Conservation (phyloP, 2,797 vertebrate species). For the Sebastes matsubarae region DNA sequence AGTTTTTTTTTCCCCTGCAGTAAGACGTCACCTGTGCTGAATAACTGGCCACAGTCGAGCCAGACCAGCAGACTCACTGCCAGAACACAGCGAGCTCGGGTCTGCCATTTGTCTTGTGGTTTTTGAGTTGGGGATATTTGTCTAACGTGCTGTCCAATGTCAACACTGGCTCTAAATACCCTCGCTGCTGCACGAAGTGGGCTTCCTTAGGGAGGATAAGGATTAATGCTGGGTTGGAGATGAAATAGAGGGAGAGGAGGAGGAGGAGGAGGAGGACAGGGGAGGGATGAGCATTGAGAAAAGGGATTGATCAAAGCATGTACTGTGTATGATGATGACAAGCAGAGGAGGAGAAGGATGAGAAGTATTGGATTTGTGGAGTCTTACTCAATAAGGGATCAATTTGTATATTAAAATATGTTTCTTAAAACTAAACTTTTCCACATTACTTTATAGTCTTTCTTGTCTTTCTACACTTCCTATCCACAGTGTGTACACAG, state of each 20-base stretch:
- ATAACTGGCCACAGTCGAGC: slow-evolving; percentile 60
- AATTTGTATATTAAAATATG: not conserved
- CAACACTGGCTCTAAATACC: slow-evolving; percentile 81
- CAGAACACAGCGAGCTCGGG: slow-evolving; percentile 68
- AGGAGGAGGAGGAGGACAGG: slow-evolving; percentile 36
- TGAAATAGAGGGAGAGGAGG: slow-evolving; percentile 47
- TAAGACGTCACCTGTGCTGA: slow-evolving; percentile 76
- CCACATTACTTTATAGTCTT: not conserved
- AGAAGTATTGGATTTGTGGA: slow-evolving; percentile 30
- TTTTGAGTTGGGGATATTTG: slow-evolving; percentile 77
- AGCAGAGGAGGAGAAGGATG: slow-evolving; percentile 1
- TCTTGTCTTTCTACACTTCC: not conserved
- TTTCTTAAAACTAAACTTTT: slow-evolving; percentile 6
- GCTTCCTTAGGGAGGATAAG: slow-evolving; percentile 73
- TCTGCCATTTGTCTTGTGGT: slow-evolving; percentile 82
- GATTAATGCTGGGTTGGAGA: slow-evolving; percentile 68
- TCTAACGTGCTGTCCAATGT: slow-evolving; percentile 79
- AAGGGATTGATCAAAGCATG: slow-evolving; percentile 43
- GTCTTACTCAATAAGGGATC: slow-evolving; percentile 30
- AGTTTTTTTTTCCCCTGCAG: slow-evolving; percentile 45
- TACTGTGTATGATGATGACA: slow-evolving; percentile 32
- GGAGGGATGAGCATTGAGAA: slow-evolving; percentile 46
- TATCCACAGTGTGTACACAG: slow-evolving; percentile 15
- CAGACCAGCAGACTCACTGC: slow-evolving; percentile 62
- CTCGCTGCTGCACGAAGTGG: slow-evolving; percentile 68